phyloP scores from a whole-genome alignment of 2,888 invertebrate species.

The Anthophora plumipes region DNA sequence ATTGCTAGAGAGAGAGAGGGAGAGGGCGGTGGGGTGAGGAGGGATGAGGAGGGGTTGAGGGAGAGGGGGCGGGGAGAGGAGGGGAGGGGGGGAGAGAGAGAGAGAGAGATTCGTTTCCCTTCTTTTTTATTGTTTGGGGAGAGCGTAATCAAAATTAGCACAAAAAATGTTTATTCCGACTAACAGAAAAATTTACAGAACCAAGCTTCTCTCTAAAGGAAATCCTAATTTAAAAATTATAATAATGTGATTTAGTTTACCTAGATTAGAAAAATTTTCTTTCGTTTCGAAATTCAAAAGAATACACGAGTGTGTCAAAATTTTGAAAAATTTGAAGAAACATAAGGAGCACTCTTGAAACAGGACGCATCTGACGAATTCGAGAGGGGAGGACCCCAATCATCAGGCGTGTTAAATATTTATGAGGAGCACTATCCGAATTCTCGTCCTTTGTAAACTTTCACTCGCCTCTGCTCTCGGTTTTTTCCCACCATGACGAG shows the following conservation, averaged over 20 bases:
- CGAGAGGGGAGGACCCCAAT: conserved; percentile 21
- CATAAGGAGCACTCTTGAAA: background rate
- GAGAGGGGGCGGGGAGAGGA: too few species aligned
- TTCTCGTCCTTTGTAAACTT: conserved; percentile 71
- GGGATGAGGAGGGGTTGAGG: too few species aligned
- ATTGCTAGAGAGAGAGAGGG: too few species aligned
- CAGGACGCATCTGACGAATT: background rate
- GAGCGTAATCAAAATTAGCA: too few species aligned
- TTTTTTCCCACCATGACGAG: background rate
- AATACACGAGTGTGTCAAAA: background rate
- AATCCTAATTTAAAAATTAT: background rate
- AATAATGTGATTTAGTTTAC: too few species aligned
- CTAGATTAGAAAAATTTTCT: background rate
- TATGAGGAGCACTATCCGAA: conserved; percentile 65
- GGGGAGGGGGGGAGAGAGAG: too few species aligned
- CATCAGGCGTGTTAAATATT: conserved; percentile 59
- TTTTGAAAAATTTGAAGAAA: background rate
- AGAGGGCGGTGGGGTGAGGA: too few species aligned
- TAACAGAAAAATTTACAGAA: too few species aligned
- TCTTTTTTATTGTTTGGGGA: too few species aligned
- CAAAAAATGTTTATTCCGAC: too few species aligned
- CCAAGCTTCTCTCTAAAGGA: background rate
- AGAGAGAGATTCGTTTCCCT: too few species aligned
- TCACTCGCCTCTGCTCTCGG: conserved; percentile 52
- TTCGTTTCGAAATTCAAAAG: background rate